Evolutionary conservation across 1,140 invertebrate genomes (phyloP).

Genomic region (Ceratosolen fusciceps): DNA sequence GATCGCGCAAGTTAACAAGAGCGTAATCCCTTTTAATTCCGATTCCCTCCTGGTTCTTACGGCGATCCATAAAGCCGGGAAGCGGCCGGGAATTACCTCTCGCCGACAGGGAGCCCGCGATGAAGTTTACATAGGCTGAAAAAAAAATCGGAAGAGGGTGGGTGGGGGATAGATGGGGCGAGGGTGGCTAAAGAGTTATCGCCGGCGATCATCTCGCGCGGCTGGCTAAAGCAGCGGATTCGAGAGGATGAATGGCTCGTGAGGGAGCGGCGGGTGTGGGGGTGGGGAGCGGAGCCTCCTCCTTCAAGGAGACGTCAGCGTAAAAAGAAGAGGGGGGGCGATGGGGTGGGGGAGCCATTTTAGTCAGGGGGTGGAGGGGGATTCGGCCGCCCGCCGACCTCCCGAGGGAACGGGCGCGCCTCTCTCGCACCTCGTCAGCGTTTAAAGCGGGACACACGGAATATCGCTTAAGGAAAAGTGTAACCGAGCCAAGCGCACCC

Average conservation of each 20-base stretch:
- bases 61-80: too few relatives aligned
- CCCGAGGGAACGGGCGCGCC: conserved; percentile 31
- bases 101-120: too few relatives aligned
- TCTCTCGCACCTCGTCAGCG: conserved; percentile 60
- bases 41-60: too few relatives aligned
- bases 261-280: too few relatives aligned
- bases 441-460: conserved; percentile 54
- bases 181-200: too few relatives aligned
- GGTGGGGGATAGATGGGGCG: too few relatives aligned
- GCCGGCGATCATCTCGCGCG: neutral
- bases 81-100: too few relatives aligned
- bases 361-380: too few relatives aligned
- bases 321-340: neutral
- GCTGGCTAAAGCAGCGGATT: neutral
- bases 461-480: conserved; percentile 54
- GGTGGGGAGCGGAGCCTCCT: neutral
- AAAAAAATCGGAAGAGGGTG: neutral
- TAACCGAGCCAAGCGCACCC: conserved; percentile 56
- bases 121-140: neutral
- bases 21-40: neutral
- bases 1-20: neutral
- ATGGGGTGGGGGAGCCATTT: neutral
- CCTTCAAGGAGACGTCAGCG: neutral
- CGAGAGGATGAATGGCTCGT: neutral
- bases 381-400: too few relatives aligned